phyloP scores from a whole-genome alignment of 2,888 invertebrate genomes.

The Spodoptera littoralis region DNA sequence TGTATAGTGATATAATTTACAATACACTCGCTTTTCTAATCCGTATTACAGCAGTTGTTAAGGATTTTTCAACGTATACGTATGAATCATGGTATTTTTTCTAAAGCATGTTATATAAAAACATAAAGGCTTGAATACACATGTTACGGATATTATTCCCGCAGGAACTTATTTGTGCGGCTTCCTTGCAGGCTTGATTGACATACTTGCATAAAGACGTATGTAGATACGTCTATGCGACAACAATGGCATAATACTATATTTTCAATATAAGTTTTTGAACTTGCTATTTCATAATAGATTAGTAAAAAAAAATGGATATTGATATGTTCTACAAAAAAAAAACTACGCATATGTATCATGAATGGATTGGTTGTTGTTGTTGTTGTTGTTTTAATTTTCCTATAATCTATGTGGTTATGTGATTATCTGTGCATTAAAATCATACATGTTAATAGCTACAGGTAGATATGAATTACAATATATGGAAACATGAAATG shows the following conservation, averaged over 20 bases:
- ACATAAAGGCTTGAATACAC: slow-evolving; percentile 19
- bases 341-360: too few species aligned
- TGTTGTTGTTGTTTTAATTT: too few species aligned
- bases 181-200: slow-evolving; percentile 33
- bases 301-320: too few species aligned
- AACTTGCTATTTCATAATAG: too few species aligned
- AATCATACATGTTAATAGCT: slow-evolving; percentile 9
- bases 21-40: slow-evolving; percentile 21
- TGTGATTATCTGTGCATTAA: slow-evolving; percentile 11
- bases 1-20: slow-evolving; percentile 17
- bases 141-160: slow-evolving; percentile 42
- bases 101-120: slow-evolving; percentile 14
- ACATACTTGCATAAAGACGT: not conserved
- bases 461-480: slow-evolving; percentile 5
- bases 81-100: slow-evolving; percentile 23
- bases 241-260: too few species aligned
- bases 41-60: slow-evolving; percentile 26
- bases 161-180: slow-evolving; percentile 41
- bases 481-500: slow-evolving; percentile 13
- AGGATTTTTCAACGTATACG: slow-evolving; percentile 13
- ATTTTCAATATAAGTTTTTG: too few species aligned
- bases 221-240: too few species aligned
- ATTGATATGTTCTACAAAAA: too few species aligned
- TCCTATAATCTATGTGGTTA: not conserved
- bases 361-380: too few species aligned